These are phyloP conservation scores for Zonitis immaculata DNA, from an alignment of 2,888 invertebrate genomes.

Conservation along the genomic window DNA sequence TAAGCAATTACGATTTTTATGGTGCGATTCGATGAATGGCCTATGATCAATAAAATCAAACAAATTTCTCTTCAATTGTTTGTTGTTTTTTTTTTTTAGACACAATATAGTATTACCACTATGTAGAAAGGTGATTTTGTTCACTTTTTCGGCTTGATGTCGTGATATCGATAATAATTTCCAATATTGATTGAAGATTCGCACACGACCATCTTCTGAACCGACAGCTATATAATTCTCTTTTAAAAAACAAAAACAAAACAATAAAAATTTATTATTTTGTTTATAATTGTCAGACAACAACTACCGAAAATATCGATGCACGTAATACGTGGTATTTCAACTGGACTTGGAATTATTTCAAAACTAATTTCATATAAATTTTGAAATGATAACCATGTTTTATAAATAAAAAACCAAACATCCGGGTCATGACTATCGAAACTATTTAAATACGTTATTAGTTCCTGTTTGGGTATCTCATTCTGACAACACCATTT, in stretches of 20 bases:
- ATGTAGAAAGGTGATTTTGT: conserved; percentile 38
- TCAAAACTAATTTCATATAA: conserved; percentile 38
- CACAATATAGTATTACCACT: conserved; percentile 20
- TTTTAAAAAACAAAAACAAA: no score
- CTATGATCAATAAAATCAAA: no score
- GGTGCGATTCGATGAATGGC: no score
- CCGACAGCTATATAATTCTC: conserved; percentile 39
- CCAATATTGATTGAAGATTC: conserved; percentile 39
- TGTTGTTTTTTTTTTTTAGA: neutral
- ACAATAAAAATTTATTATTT: neutral
- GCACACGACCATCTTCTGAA: conserved; percentile 42
- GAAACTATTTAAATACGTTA: conserved; percentile 40
- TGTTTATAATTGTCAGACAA: no score
- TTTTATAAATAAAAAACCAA: conserved; percentile 42
- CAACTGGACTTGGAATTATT: conserved; percentile 36
- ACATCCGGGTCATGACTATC: conserved; percentile 30
- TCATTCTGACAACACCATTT: conserved; percentile 43
- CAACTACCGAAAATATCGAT: conserved; percentile 40
- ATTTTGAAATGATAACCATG: conserved; percentile 43
- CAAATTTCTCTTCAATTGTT: neutral
- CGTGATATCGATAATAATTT: conserved; percentile 34
- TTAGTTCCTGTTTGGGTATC: conserved; percentile 41
- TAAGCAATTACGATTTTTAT: conserved; percentile 30
- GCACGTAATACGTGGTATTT: conserved; percentile 40
- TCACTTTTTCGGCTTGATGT: conserved; percentile 39